Percentiles rank a stretch among this genome's conserved stretches.
Evolutionary conservation across 2,113 vertebrate species (phyloP).

Genomic region (Tonatia bakeri): DNA sequence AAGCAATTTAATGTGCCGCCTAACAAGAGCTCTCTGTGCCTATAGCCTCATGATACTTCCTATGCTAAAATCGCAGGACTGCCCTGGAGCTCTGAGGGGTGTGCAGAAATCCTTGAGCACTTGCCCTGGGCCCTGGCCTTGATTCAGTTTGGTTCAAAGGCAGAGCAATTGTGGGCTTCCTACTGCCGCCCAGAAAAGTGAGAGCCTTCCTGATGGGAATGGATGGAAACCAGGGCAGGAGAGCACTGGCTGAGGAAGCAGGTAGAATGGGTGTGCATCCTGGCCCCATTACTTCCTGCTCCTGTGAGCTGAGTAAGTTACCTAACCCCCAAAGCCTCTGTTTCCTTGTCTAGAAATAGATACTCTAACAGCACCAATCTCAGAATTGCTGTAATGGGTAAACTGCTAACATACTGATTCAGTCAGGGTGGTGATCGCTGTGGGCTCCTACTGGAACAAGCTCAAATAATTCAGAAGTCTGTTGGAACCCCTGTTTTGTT

Average conservation of each 20-base stretch:
- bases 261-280: background rate
- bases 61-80: background rate
- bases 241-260: background rate
- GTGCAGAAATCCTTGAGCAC: background rate
- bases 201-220: background rate
- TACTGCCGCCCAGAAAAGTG: background rate
- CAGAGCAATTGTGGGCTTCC: background rate
- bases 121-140: background rate
- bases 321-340: background rate
- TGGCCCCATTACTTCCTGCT: background rate
- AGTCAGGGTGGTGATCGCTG: background rate
- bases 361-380: accelerated
- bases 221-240: background rate
- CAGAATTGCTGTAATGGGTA: accelerated
- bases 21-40: background rate
- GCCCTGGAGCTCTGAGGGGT: background rate
- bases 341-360: background rate
- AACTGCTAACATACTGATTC: background rate
- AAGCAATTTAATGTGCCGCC: background rate
- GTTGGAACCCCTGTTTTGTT: background rate
- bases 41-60: too few relatives aligned
- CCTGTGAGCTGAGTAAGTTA: background rate
- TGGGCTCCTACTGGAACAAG: background rate
- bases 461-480: background rate
- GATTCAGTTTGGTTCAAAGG: background rate